A percentile compares a stretch with the other conserved stretches of the same genome.
Conservation (phyloP, 2,797 vertebrate genomes). For the Peromyscus attwateri region DNA sequence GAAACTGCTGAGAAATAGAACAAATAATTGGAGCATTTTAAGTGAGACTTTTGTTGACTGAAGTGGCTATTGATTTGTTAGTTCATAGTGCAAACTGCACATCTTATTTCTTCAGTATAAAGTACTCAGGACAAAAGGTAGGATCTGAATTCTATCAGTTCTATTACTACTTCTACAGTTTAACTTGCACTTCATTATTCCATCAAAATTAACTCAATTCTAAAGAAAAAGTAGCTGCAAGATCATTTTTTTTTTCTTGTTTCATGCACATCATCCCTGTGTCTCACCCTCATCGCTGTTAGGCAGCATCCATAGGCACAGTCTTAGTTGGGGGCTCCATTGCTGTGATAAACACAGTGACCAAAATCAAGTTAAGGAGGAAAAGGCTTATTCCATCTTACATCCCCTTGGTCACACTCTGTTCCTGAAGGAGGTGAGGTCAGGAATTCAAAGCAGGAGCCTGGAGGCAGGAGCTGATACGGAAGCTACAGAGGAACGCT, state of each 20-base stretch:
- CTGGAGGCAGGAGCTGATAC: neutral
- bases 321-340: neutral
- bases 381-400: neutral
- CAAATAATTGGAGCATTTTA: neutral
- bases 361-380: neutral
- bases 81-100: slow-evolving; percentile 52
- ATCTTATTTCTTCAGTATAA: slow-evolving; percentile 77
- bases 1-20: slow-evolving; percentile 39
- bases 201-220: slow-evolving; percentile 80
- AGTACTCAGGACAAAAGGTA: slow-evolving; percentile 57
- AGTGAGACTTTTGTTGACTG: neutral
- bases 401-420: neutral
- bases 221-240: slow-evolving; percentile 74
- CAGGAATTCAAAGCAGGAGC: neutral
- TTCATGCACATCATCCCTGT: slow-evolving; percentile 54
- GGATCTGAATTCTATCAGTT: slow-evolving; percentile 50
- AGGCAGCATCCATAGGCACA: neutral
- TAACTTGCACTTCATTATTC: slow-evolving; percentile 66
- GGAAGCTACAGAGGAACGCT: too few relatives aligned
- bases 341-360: neutral
- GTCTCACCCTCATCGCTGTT: neutral
- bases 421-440: neutral
- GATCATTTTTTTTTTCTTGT: slow-evolving; percentile 63
- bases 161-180: slow-evolving; percentile 72
- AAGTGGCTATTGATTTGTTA: slow-evolving; percentile 30